These are phyloP conservation scores for Drosophila ogumai DNA, from an alignment of 1,140 invertebrate genomes.

Conservation along the genomic window DNA sequence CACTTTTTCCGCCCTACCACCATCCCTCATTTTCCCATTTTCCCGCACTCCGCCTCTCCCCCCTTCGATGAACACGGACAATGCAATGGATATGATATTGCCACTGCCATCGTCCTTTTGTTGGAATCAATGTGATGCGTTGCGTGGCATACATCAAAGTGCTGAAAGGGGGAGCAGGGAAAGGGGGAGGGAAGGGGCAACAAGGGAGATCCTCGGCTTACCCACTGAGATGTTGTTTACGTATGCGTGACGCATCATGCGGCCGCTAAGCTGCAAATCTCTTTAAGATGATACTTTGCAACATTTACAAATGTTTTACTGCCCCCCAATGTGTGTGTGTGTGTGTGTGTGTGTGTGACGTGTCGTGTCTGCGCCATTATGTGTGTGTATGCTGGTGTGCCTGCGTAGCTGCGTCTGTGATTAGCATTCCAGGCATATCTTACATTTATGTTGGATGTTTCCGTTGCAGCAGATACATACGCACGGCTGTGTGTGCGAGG, in stretches of 20 bases:
- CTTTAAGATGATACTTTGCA: slow-evolving; percentile 84
- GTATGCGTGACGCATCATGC: slow-evolving; percentile 79
- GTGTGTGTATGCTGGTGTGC: slow-evolving; percentile 9
- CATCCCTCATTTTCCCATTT: not conserved
- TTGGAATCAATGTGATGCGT: slow-evolving; percentile 62
- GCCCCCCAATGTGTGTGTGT: slow-evolving; percentile 39
- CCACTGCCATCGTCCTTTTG: slow-evolving; percentile 31
- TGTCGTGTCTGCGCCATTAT: slow-evolving; percentile 12
- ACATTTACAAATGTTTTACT: slow-evolving; percentile 83
- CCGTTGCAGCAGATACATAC: slow-evolving; percentile 77
- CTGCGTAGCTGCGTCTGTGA: slow-evolving; percentile 60
- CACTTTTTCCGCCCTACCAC: not conserved
- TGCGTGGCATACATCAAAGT: slow-evolving; percentile 63
- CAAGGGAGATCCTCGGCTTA: slow-evolving; percentile 23
- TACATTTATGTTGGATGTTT: slow-evolving; percentile 82
- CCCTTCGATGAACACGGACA: slow-evolving; percentile 22
- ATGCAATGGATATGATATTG: slow-evolving; percentile 58
- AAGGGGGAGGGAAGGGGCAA: not conserved
- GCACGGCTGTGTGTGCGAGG: slow-evolving; percentile 17
- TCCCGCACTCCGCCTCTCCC: not conserved
- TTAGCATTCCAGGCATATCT: slow-evolving; percentile 81
- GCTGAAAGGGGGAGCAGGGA: slow-evolving; percentile 3
- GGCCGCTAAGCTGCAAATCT: slow-evolving; percentile 83
- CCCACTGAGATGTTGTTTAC: slow-evolving; percentile 60
- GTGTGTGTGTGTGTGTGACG: slow-evolving; percentile 22